phyloP scores from a whole-genome alignment of 2,797 vertebrate genomes.

The Trichosurus vulpecula region DNA sequence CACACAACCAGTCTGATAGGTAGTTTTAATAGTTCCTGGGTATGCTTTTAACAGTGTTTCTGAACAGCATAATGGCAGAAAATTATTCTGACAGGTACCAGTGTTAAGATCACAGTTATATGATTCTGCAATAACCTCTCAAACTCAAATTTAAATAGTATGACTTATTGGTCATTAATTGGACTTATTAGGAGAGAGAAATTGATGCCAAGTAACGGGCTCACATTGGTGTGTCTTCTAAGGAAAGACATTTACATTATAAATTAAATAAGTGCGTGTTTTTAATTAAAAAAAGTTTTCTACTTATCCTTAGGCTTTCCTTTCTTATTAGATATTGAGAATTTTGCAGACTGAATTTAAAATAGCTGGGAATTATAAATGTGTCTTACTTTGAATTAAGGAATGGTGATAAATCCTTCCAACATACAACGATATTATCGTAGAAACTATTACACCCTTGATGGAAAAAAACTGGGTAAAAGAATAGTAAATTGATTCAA shows the following conservation, averaged over 20 bases:
- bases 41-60: neutral
- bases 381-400: constrained; percentile 13
- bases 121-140: constrained; percentile 52
- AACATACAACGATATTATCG: constrained; percentile 24
- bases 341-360: constrained; percentile 33
- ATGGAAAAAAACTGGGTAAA: constrained; percentile 5
- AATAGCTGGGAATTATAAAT: constrained; percentile 21
- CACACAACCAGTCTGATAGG: neutral
- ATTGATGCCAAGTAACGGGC: neutral
- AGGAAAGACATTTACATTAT: neutral
- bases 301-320: neutral
- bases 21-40: neutral
- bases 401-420: constrained; percentile 1
- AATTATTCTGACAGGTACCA: constrained; percentile 21
- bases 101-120: constrained; percentile 38
- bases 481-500: constrained; percentile 23
- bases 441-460: constrained; percentile 12
- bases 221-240: constrained; percentile 13
- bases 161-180: neutral
- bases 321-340: neutral
- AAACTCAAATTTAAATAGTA: constrained; percentile 29
- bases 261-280: neutral
- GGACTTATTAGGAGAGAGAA: constrained; percentile 22
- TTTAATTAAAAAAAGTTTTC: neutral
- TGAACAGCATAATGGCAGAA: neutral